Percentiles rank a stretch among this genome's conserved stretches.
phyloP scores from a whole-genome alignment of 2,113 vertebrate genomes.

The Cariama cristata region DNA sequence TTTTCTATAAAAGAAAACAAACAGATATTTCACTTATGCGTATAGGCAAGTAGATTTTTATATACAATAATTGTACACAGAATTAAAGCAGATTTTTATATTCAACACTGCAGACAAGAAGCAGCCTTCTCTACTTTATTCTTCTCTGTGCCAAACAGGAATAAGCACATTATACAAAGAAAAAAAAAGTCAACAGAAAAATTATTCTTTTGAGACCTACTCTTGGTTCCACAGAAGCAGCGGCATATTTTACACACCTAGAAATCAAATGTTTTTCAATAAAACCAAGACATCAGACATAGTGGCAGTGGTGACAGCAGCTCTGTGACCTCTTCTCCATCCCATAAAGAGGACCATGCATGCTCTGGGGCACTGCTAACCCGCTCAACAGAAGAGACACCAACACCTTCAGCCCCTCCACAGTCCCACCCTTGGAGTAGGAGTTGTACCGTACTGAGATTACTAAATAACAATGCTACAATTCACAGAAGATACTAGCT shows the following conservation, averaged over 20 bases:
- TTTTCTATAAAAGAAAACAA: slow-evolving; percentile 82
- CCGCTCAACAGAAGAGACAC: background rate
- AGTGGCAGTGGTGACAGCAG: background rate
- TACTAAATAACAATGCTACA: background rate
- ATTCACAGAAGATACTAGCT: background rate
- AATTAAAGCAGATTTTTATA: background rate
- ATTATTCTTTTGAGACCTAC: background rate
- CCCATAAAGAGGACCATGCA: background rate
- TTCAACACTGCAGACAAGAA: background rate
- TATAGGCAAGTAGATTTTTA: background rate
- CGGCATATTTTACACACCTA: background rate
- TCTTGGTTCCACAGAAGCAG: background rate
- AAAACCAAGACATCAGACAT: background rate
- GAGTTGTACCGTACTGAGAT: background rate
- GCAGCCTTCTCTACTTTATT: background rate
- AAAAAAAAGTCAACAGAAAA: background rate
- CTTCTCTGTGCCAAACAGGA: background rate
- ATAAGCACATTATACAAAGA: background rate
- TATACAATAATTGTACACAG: background rate
- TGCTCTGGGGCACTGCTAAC: background rate
- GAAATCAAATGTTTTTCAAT: background rate
- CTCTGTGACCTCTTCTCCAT: background rate
- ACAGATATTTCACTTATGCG: background rate
- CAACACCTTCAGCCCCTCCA: background rate
- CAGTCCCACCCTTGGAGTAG: background rate